A percentile compares a stretch with the other conserved stretches of the same genome.
Evolutionary conservation across 2,797 vertebrate species (phyloP).

Genomic region (Pelodytes ibericus): DNA sequence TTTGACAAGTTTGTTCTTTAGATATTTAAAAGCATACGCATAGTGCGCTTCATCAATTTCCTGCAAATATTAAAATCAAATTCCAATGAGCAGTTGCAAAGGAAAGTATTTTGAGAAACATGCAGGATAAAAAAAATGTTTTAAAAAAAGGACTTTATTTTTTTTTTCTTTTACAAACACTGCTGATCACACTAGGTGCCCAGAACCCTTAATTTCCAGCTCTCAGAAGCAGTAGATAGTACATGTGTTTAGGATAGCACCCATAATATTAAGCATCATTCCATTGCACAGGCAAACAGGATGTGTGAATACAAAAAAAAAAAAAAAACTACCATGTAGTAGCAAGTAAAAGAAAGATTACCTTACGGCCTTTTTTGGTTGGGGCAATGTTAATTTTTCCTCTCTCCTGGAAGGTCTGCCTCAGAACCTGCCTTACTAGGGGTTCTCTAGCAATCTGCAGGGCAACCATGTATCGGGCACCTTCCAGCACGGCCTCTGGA

Average conservation of each 20-base stretch:
- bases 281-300: too few species aligned
- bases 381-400: conserved; percentile 96
- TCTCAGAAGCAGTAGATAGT: too few species aligned
- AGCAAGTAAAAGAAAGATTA: too few species aligned
- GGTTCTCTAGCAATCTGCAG: conserved; percentile 97
- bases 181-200: too few species aligned
- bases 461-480: conserved; percentile 97
- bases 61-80: conserved; percentile 65
- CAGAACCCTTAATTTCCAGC: too few species aligned
- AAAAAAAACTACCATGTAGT: not conserved
- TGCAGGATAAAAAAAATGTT: too few species aligned
- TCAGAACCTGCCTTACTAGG: conserved; percentile 92
- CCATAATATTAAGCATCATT: too few species aligned
- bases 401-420: conserved; percentile 97
- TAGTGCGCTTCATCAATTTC: conserved; percentile 96
- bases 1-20: conserved; percentile 97
- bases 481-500: conserved; percentile 92
- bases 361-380: conserved; percentile 98
- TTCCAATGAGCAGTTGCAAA: not conserved
- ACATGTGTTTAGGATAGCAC: too few species aligned
- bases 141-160: too few species aligned
- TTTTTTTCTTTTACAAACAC: too few species aligned
- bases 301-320: not conserved
- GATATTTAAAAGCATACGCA: conserved; percentile 96
- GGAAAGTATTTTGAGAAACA: too few species aligned